These are phyloP conservation scores for Theodoxus fluviatilis DNA, from an alignment of 2,888 invertebrate genomes.

Conservation along the genomic window DNA sequence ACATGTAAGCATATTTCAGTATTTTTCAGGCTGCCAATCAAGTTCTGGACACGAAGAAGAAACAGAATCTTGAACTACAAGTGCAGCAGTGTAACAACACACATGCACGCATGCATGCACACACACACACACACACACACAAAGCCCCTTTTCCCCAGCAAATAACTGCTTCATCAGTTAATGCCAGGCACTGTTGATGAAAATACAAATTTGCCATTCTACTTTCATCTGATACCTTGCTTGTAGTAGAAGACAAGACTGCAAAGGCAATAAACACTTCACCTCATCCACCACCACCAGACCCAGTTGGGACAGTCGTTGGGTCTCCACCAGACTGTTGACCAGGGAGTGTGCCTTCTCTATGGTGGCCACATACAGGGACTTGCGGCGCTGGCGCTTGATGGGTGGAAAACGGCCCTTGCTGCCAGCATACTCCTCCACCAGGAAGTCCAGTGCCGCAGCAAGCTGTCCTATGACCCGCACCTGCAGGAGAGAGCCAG, in stretches of 20 bases:
- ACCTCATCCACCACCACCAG: slow-evolving; percentile 85
- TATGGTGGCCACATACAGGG: slow-evolving; percentile 90
- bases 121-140: too few relatives aligned
- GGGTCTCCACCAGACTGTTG: slow-evolving; percentile 82
- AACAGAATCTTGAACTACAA: too few relatives aligned
- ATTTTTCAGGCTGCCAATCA: too few relatives aligned
- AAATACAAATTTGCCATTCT: too few relatives aligned
- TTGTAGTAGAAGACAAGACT: too few relatives aligned
- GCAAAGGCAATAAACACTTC: background rate
- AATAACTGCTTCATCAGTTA: too few relatives aligned
- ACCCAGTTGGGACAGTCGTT: slow-evolving; percentile 79
- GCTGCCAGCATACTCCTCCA: slow-evolving; percentile 94
- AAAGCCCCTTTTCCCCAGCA: too few relatives aligned
- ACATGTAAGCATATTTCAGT: too few relatives aligned
- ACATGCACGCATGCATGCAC: too few relatives aligned
- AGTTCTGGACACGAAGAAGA: too few relatives aligned
- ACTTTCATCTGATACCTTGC: too few relatives aligned
- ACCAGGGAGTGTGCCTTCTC: slow-evolving; percentile 90
- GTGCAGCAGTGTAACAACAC: too few relatives aligned
- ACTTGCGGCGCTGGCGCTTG: slow-evolving; percentile 78
- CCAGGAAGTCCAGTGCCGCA: slow-evolving; percentile 82
- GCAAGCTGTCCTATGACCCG: slow-evolving; percentile 86
- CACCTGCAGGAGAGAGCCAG: slow-evolving; percentile 74
- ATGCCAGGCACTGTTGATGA: background rate
- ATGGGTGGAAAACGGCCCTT: slow-evolving; percentile 86